phyloP scores from a whole-genome alignment of 2,797 vertebrate species.

The Ctenosaura bakeri region DNA sequence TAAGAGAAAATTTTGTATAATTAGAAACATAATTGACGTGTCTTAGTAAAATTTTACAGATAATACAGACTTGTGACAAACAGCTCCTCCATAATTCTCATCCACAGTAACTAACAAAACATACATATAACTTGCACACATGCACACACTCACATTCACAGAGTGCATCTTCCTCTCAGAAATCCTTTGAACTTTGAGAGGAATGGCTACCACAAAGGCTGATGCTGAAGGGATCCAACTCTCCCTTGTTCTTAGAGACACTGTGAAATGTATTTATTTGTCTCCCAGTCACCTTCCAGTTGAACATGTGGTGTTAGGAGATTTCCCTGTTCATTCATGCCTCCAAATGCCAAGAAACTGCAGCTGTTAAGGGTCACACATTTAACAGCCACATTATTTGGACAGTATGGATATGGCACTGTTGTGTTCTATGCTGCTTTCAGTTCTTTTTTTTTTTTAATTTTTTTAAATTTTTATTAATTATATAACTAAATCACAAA shows the following conservation, averaged over 20 bases:
- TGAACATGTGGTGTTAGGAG: too few relatives aligned
- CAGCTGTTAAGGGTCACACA: not conserved
- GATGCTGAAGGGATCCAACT: not conserved
- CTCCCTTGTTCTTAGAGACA: not conserved
- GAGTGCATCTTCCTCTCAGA: not conserved
- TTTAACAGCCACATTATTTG: not conserved
- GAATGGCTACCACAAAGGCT: not conserved
- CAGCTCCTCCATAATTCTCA: not conserved
- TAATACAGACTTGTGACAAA: not conserved
- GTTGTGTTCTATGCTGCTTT: not conserved
- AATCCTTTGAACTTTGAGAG: not conserved
- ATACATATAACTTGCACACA: not conserved
- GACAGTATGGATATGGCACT: not conserved
- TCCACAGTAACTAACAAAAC: not conserved
- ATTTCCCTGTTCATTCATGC: not conserved
- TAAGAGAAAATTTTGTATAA: not conserved
- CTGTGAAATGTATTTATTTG: not conserved
- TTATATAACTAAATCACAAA: too few relatives aligned
- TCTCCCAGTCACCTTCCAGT: too few relatives aligned
- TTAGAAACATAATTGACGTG: not conserved
- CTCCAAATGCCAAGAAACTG: not conserved
- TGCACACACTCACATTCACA: not conserved
- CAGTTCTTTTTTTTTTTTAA: too few relatives aligned
- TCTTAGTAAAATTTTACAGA: rapidly evolving
- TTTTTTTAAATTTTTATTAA: too few relatives aligned